Base-by-base conservation (phyloP, 1,140 invertebrate species). In the Danaus plexippus region DNA sequence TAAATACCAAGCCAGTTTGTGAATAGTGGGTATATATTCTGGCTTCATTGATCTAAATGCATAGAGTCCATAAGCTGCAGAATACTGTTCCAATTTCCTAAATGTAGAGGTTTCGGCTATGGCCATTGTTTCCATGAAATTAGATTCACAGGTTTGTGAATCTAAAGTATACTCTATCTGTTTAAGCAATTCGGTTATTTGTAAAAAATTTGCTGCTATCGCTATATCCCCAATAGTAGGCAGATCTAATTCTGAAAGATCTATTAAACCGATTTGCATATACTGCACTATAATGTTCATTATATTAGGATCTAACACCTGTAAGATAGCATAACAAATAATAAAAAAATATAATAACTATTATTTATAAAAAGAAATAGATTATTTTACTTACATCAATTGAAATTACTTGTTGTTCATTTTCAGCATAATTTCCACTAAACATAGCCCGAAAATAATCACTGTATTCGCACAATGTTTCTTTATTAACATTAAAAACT, bases 401-500 rank as follows among this genome's bases (percentile, higher is more conserved):
- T 41, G 47, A 57, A 47, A 86, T 77, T 74, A 76, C 61, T 43
- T 74, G 43, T 63, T 74, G 65, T 10, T 75, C 59, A 54, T 78
- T 75, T 73, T 87, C 83, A 12, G 77, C 64, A 59, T 80, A 87
- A 63, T 71, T 75, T 0, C 83, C 83, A 54, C 73, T 84, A 58
- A 87, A 87, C 83, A 87, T 87, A 43, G 81, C 83, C 11, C 70
- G 66, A 63, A 87, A 87, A 73, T 85, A 87, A 60, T 85, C 81
- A 59, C 83, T 87, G 47, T 82, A 58, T 68, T 87, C 73, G 63
- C 75, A 77, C 13, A 87, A 61, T 12, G 64, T 45, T 22, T 73
- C 66, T 66, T 79, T 85, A 47, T 76, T 76, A 11, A 63, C 73
- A 68, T 54, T 65, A 59, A 86, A 83, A 48, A 65, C 51, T 61